A percentile compares a stretch with the other conserved stretches of the same genome.
These are phyloP conservation scores for Phocides pigmalion DNA, from an alignment of 1,140 invertebrate genomes.

Conservation along the genomic window DNA sequence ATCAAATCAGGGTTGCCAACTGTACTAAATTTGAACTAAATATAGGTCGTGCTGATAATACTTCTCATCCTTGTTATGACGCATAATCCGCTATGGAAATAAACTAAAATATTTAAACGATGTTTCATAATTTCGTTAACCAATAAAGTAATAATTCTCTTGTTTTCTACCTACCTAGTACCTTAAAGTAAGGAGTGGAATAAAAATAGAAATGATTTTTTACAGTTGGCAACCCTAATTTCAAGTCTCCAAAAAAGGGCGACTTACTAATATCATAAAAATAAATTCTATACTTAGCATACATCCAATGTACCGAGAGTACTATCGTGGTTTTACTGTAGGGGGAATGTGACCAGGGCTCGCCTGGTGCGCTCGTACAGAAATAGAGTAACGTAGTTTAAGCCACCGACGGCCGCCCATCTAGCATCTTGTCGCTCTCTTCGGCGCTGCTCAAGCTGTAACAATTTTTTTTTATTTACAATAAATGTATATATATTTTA, in stretches of 20 bases:
- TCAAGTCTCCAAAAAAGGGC: slow-evolving; percentile 37
- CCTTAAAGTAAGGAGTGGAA: too few species aligned
- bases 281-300: slow-evolving; percentile 53
- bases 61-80: too few species aligned
- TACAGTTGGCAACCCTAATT: background rate
- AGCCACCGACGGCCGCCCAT: slow-evolving; percentile 87
- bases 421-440: slow-evolving; percentile 87
- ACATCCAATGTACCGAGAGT: slow-evolving; percentile 42
- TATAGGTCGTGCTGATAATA: background rate
- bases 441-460: slow-evolving; percentile 85
- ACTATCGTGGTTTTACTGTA: slow-evolving; percentile 43
- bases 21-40: background rate
- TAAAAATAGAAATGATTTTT: background rate
- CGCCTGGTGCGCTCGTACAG: slow-evolving; percentile 21
- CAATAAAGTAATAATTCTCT: too few species aligned
- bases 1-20: slow-evolving; percentile 1
- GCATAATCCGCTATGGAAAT: background rate
- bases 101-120: too few species aligned
- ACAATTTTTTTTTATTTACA: too few species aligned
- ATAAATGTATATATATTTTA: too few species aligned
- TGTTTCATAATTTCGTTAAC: too few species aligned
- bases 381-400: slow-evolving; percentile 42
- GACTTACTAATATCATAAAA: slow-evolving; percentile 46
- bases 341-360: slow-evolving; percentile 38
- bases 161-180: too few species aligned